Evolutionary conservation across 2,113 vertebrate species (phyloP).

Genomic region (Halichoeres trimaculatus): DNA sequence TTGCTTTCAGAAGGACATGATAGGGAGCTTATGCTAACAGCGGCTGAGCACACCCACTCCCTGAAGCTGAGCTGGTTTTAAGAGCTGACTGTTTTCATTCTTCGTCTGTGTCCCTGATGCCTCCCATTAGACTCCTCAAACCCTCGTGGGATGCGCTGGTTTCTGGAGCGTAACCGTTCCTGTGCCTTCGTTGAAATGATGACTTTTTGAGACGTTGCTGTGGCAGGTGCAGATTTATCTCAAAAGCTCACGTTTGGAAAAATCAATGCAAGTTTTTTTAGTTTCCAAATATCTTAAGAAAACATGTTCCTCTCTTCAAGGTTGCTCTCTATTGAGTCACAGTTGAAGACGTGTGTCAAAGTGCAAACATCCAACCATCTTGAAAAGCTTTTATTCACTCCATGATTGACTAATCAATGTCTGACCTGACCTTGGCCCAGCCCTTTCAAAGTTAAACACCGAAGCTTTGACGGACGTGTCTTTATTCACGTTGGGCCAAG

Average conservation of each 20-base stretch:
- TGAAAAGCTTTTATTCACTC: neutral
- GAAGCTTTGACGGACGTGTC: neutral
- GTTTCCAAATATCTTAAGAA: neutral
- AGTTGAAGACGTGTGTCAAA: neutral
- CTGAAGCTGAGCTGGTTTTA: conserved; percentile 56
- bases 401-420: neutral
- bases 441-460: neutral
- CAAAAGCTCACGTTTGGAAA: neutral
- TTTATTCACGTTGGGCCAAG: neutral
- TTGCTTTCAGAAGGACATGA: conserved; percentile 22
- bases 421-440: conserved; percentile 28
- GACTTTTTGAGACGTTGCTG: conserved; percentile 15
- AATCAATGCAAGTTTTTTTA: neutral
- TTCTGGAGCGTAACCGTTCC: conserved; percentile 26
- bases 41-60: conserved; percentile 34
- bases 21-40: conserved; percentile 36
- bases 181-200: conserved; percentile 44
- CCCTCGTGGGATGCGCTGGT: conserved; percentile 45
- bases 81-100: conserved; percentile 46
- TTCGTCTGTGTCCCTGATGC: conserved; percentile 30
- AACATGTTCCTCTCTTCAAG: neutral
- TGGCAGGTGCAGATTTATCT: neutral
- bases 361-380: neutral
- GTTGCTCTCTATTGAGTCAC: neutral
- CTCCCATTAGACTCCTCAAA: conserved; percentile 48